Base-by-base conservation (phyloP, 2,113 vertebrate genomes). In the Cyanoderma ruficeps region DNA sequence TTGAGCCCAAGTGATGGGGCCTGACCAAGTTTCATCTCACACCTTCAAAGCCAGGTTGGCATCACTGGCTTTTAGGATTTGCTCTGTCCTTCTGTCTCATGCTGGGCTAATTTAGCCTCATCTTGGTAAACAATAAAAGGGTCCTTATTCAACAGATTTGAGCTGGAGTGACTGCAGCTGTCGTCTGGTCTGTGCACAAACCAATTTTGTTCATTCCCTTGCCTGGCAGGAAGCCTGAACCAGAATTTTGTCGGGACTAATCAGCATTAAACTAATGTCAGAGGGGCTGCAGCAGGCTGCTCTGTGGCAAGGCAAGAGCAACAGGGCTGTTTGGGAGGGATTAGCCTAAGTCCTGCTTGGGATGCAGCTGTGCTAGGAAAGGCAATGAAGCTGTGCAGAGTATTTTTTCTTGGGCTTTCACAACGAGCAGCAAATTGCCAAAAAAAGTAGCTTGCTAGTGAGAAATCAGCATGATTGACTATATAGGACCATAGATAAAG, bases 41-140 rank as follows among this genome's bases (percentile, higher is more conserved):
- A 85, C 74, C 41, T 89, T 89, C 70, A 14, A 67, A 90, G 49
- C 70, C 76, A 88, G 83, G 76, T 76, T 95, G 78, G 79, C 82
- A 55, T 86, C 0, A 0, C 49, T 91, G 88, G 80, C 84, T 89
- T 77, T 83, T 56, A 57, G 90, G 77, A 84, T 93, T 94, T 94
- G 20, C 71, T 85, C 55, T 74, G 72, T 65, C 92, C 94, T 95
- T 94, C 90, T 96, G 94, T 87, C 70, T 95, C 95, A 75, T 0
- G 91, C 96, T 97, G 96, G 78, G 95, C 94, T 97, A 95, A 96
- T 97, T 97, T 97, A 96, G 74, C 86, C 55, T 93, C 86, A 57
- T 94, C 95, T 97, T 91, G 61, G 87, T 90, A 96, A 97, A 97
- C 83, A 97, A 97, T 94, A 85, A 91, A 93, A 97, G 56, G 61